phyloP scores from a whole-genome alignment of 2,113 vertebrate genomes.

The Tragelaphus strepsiceros region DNA sequence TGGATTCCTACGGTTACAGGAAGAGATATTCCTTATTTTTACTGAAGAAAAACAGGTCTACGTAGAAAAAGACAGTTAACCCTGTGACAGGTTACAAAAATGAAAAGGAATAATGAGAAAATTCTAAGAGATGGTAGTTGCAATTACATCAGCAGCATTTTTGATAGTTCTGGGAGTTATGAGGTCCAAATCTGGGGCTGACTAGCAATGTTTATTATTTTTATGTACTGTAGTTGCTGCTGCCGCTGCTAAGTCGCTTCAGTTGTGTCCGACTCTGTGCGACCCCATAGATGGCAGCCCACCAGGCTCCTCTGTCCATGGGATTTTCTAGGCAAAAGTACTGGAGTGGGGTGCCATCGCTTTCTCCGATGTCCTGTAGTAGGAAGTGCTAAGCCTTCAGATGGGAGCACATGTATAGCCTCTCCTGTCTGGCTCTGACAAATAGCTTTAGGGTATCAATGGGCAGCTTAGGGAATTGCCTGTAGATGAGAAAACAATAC shows the following conservation, averaged over 20 bases:
- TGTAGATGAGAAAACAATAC: neutral
- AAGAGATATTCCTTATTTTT: neutral
- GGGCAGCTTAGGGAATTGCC: neutral
- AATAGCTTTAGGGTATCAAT: neutral
- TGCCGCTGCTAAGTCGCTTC: too few relatives aligned
- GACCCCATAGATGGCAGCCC: too few relatives aligned
- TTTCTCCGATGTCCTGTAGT: neutral
- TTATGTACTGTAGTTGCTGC: neutral
- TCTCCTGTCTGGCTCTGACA: neutral
- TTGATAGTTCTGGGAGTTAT: neutral
- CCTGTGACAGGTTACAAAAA: neutral
- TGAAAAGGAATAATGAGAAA: neutral
- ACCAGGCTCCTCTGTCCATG: too few relatives aligned
- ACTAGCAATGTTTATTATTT: neutral
- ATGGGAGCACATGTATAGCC: neutral
- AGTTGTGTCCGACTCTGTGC: too few relatives aligned
- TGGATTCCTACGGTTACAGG: neutral
- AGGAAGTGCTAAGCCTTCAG: neutral
- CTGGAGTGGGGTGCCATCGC: too few relatives aligned
- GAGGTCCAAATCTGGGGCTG: neutral
- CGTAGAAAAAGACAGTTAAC: neutral
- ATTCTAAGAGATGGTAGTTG: neutral
- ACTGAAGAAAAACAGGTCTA: neutral
- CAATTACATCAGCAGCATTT: neutral
- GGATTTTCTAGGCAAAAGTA: too few relatives aligned